A percentile compares a stretch with the other conserved stretches of the same genome.
Evolutionary conservation across 1,140 invertebrate genomes (phyloP).

Genomic region (Conus betulinus): DNA sequence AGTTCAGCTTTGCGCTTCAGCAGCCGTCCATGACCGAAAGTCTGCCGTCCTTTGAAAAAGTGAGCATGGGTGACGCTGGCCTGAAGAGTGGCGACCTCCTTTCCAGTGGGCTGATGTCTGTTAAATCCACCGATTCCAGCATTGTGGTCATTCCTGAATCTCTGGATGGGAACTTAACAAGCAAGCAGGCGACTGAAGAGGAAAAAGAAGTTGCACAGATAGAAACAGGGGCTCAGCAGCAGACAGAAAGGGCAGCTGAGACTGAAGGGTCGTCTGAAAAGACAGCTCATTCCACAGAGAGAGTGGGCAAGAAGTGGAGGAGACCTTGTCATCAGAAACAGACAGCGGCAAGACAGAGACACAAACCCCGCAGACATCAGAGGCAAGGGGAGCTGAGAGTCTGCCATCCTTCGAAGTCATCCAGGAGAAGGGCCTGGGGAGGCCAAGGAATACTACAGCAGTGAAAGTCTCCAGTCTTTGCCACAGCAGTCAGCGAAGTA

Average conservation of each 20-base stretch:
- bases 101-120: not conserved
- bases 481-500: not conserved
- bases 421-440: not conserved
- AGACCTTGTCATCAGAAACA: not conserved
- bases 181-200: not conserved
- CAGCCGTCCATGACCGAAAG: not conserved
- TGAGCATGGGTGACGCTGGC: not conserved
- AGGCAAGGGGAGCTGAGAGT: not conserved
- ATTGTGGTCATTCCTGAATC: not conserved
- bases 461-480: conserved; percentile 15
- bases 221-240: not conserved
- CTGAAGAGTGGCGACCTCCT: not conserved
- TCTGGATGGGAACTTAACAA: not conserved
- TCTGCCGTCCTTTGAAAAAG: conserved; percentile 5
- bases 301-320: not conserved
- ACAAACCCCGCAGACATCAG: not conserved
- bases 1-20: not conserved
- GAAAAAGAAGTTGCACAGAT: not conserved
- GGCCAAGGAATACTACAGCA: conserved; percentile 9
- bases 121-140: not conserved
- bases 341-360: not conserved
- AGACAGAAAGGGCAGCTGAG: not conserved
- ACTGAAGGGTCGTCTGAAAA: not conserved
- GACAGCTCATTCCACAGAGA: not conserved
- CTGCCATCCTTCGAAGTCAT: not conserved